Evolutionary conservation across 1,140 invertebrate species (phyloP), one percentile per base, ranked within the genome.

Genomic region (Cydia strobilella): DNA sequence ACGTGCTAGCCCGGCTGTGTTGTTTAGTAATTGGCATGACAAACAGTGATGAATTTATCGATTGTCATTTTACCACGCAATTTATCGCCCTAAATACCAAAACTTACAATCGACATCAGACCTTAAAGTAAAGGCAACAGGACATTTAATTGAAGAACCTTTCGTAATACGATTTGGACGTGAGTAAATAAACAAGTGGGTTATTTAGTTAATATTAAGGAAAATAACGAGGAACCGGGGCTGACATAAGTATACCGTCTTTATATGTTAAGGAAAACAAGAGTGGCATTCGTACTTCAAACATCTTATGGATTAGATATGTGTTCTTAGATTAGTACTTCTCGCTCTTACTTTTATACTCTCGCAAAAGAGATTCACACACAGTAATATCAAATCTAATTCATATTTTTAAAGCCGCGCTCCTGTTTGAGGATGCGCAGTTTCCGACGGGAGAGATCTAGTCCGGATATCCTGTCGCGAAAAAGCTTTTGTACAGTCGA

Each of bases 181-280:
- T 7, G 0, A 59, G 54, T 59, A 59, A 59, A 59, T 59, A 59
- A 59, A 10, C 54, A 10, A 59, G 7, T 59, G 20, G 20, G 54
- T 59, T 59, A 59, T 23, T 59, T 59, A 59, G 51, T 59, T 59
- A 59, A 20, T 20, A 59, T 59, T 20, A 59, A 20, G 51, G 18
- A 59, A 59, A 59, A 59, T 23, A 23, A 7, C 54, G 18, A 23
- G 18, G 10, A 23, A 59, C 0, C n/a, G n/a, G 48, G 18, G 48
- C 48, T 7, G 48, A 23, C 54, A 23, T 23, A n/a, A n/a, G n/a
- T n/a, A n/a, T n/a, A 23, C 23, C 3, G 54, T 59, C 54, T 59
- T 20, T 23, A 20, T 23, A 20, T 59, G 54, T 59, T 23, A 23
- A n/a, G 20, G 54, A 59, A 23, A 23, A 59, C 51, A 54, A 45